Base-by-base conservation (phyloP, 2,797 vertebrate species). In the Spinibarbus caldwelli region DNA sequence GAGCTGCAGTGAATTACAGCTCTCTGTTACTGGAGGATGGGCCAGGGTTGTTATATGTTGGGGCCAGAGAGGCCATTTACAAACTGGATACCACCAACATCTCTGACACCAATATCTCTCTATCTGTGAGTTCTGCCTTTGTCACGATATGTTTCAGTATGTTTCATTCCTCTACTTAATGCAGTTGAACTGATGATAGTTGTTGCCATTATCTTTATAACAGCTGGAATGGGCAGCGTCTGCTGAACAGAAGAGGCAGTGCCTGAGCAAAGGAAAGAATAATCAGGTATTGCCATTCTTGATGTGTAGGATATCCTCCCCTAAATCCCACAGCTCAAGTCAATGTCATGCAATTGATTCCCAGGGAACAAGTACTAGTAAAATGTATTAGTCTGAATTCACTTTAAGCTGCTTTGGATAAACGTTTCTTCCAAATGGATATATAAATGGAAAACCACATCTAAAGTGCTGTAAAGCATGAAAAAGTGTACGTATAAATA, bases 141-240 rank as follows among this genome's bases (percentile, higher is more conserved):
- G 4, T 19, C 6, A 76, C 1, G 6, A 15, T 59, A 71, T 11
- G n/a, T 75, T 47, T 36, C 26, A 31, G 19, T 76, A 47, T 4
- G 8, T 29, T 66, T 45, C 23, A n/a, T 38, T 76, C 1, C 21
- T 52, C 64, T 19, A 59, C 41, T 12, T 59, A 82, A 83, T 91
- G 89, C 26, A 15, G 21, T n/a, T 49, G 14, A 23, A 47, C 41
- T 80, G 10, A 77, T 82, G 62, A 64, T 47, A 49, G 31, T 49
- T 64, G n/a, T 66, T 82, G 36, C 78, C 62, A 9, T 10, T 78
- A 38, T 62, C 7, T 79, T 34, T 12, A 1, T 72, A 54, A 84
- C 94, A 99, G 98, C 97, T 99, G 89, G 94, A 91, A 82, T 99
- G 98, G 98, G 95, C 97, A 81, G 96, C 96, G 15, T 95, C 97